Percentiles rank a stretch among this genome's conserved stretches.
These are phyloP conservation scores for Aporrectodea caliginosa DNA, from an alignment of 1,140 invertebrate species.

Conservation along the genomic window DNA sequence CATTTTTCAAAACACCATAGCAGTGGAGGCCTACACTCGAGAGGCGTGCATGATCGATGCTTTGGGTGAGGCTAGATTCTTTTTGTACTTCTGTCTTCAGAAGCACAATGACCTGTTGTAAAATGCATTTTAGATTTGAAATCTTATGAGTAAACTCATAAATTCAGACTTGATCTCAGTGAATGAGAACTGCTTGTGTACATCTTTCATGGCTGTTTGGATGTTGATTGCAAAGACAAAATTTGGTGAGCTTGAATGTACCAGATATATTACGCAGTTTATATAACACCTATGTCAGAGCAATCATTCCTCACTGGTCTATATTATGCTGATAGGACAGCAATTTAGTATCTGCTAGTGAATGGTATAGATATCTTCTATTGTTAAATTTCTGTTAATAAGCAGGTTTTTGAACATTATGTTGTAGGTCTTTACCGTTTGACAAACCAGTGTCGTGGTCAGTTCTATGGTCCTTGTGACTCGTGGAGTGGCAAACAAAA, in stretches of 20 bases:
- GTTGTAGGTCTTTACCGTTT: constrained; percentile 63
- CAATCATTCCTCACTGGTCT: too few relatives aligned
- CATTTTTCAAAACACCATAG: constrained; percentile 83
- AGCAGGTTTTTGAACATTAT: too few relatives aligned
- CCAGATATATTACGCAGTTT: too few relatives aligned
- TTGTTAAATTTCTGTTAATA: too few relatives aligned
- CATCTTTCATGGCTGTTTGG: not conserved
- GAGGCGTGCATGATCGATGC: constrained; percentile 92
- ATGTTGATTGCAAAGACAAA: constrained; percentile 1
- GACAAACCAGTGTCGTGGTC: constrained; percentile 75
- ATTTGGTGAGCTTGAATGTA: constrained; percentile 26
- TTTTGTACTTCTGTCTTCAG: too few relatives aligned
- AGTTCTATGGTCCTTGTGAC: constrained; percentile 75
- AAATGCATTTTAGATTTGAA: not conserved
- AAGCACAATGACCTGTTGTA: too few relatives aligned
- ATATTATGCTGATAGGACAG: too few relatives aligned
- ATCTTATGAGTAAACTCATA: not conserved
- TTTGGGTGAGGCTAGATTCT: constrained; percentile 60
- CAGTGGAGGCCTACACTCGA: constrained; percentile 84
- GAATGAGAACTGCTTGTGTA: not conserved
- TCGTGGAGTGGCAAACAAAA: constrained; percentile 70
- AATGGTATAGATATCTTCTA: too few relatives aligned
- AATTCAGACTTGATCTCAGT: not conserved
- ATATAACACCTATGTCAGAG: too few relatives aligned
- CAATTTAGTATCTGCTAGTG: too few relatives aligned